Evolutionary conservation across 2,888 invertebrate species (phyloP).

Genomic region (Sesia bembeciformis): DNA sequence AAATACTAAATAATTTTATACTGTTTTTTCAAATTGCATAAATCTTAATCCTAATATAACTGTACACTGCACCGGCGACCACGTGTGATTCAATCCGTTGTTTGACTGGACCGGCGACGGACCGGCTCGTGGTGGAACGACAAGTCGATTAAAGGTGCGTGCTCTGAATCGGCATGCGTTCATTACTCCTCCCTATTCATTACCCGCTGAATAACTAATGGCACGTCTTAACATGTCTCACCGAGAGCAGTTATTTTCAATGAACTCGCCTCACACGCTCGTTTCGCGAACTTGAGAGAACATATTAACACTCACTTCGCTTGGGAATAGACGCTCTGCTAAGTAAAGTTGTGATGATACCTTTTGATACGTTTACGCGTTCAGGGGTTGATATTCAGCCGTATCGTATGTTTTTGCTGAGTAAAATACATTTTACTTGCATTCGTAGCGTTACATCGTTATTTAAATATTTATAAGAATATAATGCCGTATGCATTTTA

Average conservation of each 20-base stretch:
- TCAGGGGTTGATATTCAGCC: too few relatives aligned
- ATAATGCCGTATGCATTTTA: too few relatives aligned
- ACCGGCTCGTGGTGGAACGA: neutral
- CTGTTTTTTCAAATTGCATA: too few relatives aligned
- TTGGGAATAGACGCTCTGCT: neutral
- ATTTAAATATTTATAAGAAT: too few relatives aligned
- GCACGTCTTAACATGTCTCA: constrained; percentile 43
- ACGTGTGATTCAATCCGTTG: constrained; percentile 32
- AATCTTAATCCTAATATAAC: too few relatives aligned
- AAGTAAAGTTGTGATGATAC: too few relatives aligned
- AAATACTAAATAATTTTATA: too few relatives aligned
- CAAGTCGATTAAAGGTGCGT: constrained; percentile 45
- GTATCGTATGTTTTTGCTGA: too few relatives aligned
- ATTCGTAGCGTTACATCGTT: too few relatives aligned
- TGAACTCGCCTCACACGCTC: constrained; percentile 23
- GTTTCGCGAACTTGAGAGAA: constrained; percentile 10
- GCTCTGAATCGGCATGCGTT: constrained; percentile 59
- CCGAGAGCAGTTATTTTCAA: constrained; percentile 49
- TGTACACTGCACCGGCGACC: constrained; percentile 3
- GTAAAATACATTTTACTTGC: too few relatives aligned
- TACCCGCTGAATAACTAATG: constrained; percentile 61
- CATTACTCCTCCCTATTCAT: constrained; percentile 63
- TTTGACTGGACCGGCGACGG: constrained; percentile 12
- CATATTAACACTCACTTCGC: constrained; percentile 8
- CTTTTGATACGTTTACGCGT: too few relatives aligned